Evolutionary conservation across 2,888 invertebrate genomes (phyloP).

Genomic region (Zonitis immaculata): DNA sequence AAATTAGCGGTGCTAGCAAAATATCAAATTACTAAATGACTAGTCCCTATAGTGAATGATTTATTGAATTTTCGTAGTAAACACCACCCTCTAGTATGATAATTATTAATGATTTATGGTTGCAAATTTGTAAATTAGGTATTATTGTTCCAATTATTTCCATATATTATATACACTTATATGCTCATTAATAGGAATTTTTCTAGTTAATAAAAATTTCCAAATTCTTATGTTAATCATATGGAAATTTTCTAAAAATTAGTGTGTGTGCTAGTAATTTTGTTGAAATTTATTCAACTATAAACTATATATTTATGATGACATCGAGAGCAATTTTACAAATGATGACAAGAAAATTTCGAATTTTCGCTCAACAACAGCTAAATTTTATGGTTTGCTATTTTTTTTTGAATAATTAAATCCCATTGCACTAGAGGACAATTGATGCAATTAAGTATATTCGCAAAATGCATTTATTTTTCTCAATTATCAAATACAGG

Average conservation of each 20-base stretch:
- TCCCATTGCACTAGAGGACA: too few species aligned
- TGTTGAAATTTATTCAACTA: not conserved
- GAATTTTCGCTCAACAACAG: too few species aligned
- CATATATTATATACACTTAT: too few species aligned
- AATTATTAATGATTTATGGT: not conserved
- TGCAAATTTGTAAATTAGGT: not conserved
- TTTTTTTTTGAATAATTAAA: too few species aligned
- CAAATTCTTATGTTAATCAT: not conserved
- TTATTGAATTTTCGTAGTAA: slow-evolving; percentile 2
- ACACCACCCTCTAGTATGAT: not conserved
- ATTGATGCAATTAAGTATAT: too few species aligned
- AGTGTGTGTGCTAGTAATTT: not conserved
- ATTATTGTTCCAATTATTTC: slow-evolving; percentile 1
- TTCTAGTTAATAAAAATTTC: not conserved
- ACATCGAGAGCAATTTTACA: not conserved
- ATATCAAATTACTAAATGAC: not conserved
- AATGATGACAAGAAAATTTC: not conserved
- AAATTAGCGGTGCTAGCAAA: not conserved
- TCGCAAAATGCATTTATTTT: too few species aligned
- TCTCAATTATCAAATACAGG: too few species aligned
- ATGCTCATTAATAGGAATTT: not conserved
- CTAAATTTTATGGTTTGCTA: too few species aligned
- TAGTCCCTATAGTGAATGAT: not conserved
- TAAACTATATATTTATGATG: too few species aligned
- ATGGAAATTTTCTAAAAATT: not conserved